Conservation (phyloP, 2,888 invertebrate species). For the Acanthosepion pharaonis region DNA sequence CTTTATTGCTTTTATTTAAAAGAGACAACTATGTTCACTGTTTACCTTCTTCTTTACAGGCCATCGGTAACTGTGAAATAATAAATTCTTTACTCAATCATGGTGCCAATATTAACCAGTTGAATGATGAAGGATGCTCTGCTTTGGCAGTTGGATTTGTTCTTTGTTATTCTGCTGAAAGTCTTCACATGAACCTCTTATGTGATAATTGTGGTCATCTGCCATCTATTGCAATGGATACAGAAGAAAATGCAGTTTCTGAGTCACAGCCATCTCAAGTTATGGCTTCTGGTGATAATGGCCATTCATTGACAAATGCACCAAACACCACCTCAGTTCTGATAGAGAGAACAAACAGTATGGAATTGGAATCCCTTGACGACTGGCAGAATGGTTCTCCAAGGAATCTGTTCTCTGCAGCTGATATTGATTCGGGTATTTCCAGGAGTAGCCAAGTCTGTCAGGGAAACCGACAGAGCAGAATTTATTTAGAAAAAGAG, state of each 20-base stretch:
- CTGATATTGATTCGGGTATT: constrained; percentile 14
- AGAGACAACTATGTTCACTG: background rate
- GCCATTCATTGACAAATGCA: background rate
- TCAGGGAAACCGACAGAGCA: background rate
- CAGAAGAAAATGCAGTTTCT: constrained; percentile 42
- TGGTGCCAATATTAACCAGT: constrained; percentile 74
- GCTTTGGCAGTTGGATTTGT: constrained; percentile 72
- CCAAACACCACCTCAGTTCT: background rate
- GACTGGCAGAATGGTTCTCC: constrained; percentile 25
- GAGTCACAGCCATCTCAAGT: background rate
- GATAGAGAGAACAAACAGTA: background rate
- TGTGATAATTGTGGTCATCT: constrained; percentile 68
- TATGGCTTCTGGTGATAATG: background rate
- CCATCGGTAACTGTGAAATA: constrained; percentile 60
- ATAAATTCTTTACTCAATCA: constrained; percentile 73
- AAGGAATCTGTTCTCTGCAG: background rate
- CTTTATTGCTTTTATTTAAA: background rate
- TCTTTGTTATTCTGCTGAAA: constrained; percentile 70
- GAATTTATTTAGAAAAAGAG: background rate
- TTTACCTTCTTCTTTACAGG: background rate
- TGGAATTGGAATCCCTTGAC: background rate
- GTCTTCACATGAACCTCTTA: constrained; percentile 63
- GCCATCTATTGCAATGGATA: constrained; percentile 50
- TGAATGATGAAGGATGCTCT: constrained; percentile 73
- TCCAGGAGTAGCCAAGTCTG: background rate